phyloP scores from a whole-genome alignment of 2,797 vertebrate species.

The Falco columbarius region DNA sequence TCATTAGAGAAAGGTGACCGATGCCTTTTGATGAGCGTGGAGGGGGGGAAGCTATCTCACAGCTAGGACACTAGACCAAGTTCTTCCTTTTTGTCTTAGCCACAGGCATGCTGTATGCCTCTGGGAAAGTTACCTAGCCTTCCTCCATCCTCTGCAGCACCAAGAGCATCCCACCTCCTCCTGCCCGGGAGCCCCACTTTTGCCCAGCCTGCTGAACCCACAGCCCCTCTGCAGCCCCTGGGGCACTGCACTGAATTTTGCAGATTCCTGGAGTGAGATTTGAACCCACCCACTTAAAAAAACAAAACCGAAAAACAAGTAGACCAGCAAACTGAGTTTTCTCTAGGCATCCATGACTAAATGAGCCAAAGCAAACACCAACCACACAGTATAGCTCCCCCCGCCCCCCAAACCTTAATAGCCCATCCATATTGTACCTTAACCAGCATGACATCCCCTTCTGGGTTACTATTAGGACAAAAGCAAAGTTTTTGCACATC shows the following conservation, averaged over 20 bases:
- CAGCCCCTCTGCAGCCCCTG: neutral
- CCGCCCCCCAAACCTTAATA: slow-evolving; percentile 16
- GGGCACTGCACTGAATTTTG: neutral
- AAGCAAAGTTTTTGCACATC: slow-evolving; percentile 62
- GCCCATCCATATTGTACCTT: slow-evolving; percentile 70
- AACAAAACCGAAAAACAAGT: neutral
- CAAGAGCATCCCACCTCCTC: neutral
- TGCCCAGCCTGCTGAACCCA: neutral
- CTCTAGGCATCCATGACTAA: slow-evolving; percentile 14
- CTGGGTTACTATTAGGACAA: slow-evolving; percentile 50
- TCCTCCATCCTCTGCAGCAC: neutral
- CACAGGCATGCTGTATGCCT: neutral
- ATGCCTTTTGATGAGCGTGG: neutral
- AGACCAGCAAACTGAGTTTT: neutral
- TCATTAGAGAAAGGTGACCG: slow-evolving; percentile 26
- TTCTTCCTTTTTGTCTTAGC: neutral
- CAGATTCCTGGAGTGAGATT: neutral
- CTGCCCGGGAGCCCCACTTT: neutral
- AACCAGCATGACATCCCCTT: slow-evolving; percentile 68
- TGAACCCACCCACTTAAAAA: neutral
- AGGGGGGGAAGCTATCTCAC: neutral
- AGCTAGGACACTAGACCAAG: neutral
- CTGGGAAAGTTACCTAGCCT: neutral
- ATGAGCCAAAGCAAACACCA: slow-evolving; percentile 46
- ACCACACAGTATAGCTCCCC: neutral